A percentile compares a stretch with the other conserved stretches of the same genome.
phyloP scores from a whole-genome alignment of 1,140 invertebrate species.

The Halesus radiatus region DNA sequence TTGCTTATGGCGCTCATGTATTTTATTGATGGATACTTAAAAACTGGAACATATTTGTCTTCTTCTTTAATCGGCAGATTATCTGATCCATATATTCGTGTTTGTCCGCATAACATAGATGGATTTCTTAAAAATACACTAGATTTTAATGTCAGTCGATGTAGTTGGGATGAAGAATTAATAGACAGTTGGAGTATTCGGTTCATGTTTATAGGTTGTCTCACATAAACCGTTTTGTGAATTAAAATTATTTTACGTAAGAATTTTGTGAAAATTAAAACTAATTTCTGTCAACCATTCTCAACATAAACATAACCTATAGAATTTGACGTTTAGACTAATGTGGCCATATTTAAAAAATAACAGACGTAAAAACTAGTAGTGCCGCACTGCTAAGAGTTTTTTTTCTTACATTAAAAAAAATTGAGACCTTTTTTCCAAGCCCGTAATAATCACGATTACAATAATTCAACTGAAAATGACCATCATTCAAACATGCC shows the following conservation, averaged over 20 bases:
- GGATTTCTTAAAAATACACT: background rate
- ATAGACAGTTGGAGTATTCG: slow-evolving; percentile 1
- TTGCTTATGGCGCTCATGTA: slow-evolving; percentile 34
- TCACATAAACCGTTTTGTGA: too few relatives aligned
- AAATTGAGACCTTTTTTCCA: too few relatives aligned
- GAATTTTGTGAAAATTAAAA: background rate
- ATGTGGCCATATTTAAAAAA: background rate
- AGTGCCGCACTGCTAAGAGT: too few relatives aligned
- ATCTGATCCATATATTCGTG: slow-evolving; percentile 9
- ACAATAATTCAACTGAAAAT: too few relatives aligned
- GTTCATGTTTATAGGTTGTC: background rate
- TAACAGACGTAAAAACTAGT: background rate
- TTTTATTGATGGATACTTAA: slow-evolving; percentile 59
- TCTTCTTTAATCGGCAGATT: background rate
- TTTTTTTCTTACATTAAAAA: too few relatives aligned
- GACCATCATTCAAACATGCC: too few relatives aligned
- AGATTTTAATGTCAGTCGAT: background rate
- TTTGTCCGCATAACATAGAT: background rate
- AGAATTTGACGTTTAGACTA: background rate
- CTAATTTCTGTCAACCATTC: background rate
- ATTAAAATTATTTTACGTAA: background rate
- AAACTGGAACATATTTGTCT: slow-evolving; percentile 55
- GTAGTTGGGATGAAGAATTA: background rate
- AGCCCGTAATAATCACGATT: too few relatives aligned
- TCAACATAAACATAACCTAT: slow-evolving; percentile 3